These are phyloP conservation scores for Sebastes steindachneri DNA, from an alignment of 2,797 vertebrate species.

Conservation along the genomic window DNA sequence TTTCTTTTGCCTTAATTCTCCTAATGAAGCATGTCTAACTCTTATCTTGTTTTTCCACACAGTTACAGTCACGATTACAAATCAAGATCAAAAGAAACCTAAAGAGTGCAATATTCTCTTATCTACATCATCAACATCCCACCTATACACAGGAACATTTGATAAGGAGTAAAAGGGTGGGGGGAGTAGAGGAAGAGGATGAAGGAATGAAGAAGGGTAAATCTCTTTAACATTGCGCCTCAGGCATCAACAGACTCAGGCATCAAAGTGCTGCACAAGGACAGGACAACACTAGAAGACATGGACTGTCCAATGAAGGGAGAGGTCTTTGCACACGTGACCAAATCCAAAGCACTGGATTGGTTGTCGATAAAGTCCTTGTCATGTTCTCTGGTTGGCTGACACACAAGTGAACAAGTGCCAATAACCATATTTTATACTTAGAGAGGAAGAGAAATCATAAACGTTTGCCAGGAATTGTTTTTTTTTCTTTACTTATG, in stretches of 20 bases:
- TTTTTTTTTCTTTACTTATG: slow-evolving; percentile 79
- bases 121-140: slow-evolving; percentile 76
- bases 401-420: slow-evolving; percentile 65
- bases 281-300: slow-evolving; percentile 69
- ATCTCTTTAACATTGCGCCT: slow-evolving; percentile 73
- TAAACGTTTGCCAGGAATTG: slow-evolving; percentile 79
- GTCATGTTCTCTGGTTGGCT: slow-evolving; percentile 58
- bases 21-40: slow-evolving; percentile 73
- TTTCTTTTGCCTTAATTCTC: slow-evolving; percentile 56
- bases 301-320: slow-evolving; percentile 68
- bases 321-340: slow-evolving; percentile 68
- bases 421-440: slow-evolving; percentile 64
- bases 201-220: slow-evolving; percentile 29
- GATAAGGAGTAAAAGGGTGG: slow-evolving; percentile 41
- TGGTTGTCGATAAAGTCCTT: slow-evolving; percentile 43
- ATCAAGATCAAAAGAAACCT: slow-evolving; percentile 77
- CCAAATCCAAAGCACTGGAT: slow-evolving; percentile 63
- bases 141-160: slow-evolving; percentile 74
- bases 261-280: slow-evolving; percentile 69
- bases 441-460: slow-evolving; percentile 83
- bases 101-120: slow-evolving; percentile 79
- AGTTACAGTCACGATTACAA: slow-evolving; percentile 78
- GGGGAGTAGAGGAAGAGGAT: not conserved
- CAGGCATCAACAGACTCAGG: slow-evolving; percentile 70
- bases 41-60: slow-evolving; percentile 76